Evolutionary conservation across 2,888 invertebrate genomes (phyloP).

Genomic region (Eupeodes latifasciatus): DNA sequence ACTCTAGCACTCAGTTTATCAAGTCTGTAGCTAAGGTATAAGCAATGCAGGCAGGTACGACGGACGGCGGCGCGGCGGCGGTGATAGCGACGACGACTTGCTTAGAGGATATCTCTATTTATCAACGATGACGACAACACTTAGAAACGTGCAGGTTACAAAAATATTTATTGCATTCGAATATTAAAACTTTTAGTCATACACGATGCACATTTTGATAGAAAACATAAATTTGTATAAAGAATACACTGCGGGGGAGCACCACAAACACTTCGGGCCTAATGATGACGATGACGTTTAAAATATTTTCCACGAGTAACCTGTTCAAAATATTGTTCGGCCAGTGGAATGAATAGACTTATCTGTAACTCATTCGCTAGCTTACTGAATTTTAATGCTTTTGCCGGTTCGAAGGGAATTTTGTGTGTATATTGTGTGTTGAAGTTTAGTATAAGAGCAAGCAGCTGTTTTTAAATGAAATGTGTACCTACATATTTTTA

Average conservation of each 20-base stretch:
- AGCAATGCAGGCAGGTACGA: too few relatives aligned
- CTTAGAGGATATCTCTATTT: neutral
- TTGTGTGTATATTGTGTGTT: conserved; percentile 28
- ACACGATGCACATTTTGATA: conserved; percentile 46
- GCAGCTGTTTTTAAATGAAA: conserved; percentile 44
- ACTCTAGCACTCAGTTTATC: neutral
- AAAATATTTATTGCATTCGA: conserved; percentile 1
- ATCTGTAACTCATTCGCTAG: conserved; percentile 69
- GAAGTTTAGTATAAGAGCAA: conserved; percentile 25
- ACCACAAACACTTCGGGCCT: conserved; percentile 6
- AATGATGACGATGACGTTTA: neutral
- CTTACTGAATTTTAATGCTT: conserved; percentile 72
- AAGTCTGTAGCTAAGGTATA: too few relatives aligned
- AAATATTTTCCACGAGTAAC: conserved; percentile 17
- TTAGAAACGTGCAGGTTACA: conserved; percentile 52
- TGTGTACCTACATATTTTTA: neutral
- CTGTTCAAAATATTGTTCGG: conserved; percentile 36
- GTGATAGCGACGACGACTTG: neutral
- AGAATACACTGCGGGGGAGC: conserved; percentile 13
- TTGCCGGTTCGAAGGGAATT: conserved; percentile 63
- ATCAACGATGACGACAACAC: conserved; percentile 59
- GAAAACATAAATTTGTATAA: conserved; percentile 17
- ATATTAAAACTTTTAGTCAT: neutral
- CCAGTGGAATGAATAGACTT: conserved; percentile 54
- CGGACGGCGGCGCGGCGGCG: neutral